A percentile compares a stretch with the other conserved stretches of the same genome.
Conservation (phyloP, 2,888 invertebrate species). For the Dicroscelio sp. region DNA sequence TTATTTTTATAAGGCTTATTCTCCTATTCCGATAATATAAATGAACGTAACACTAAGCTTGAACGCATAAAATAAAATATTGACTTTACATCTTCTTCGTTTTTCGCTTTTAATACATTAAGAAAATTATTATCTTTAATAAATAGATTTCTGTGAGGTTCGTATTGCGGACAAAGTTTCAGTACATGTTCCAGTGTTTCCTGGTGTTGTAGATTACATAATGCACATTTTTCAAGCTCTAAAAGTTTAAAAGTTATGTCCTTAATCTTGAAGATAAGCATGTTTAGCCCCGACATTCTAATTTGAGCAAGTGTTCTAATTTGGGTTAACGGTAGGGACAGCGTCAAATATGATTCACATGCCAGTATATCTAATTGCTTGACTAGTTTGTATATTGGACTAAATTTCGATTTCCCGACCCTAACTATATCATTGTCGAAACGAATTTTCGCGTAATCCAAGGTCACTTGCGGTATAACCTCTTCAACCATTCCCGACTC, state of each 20-base stretch:
- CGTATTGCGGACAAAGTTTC: neutral
- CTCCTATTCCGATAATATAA: too few species aligned
- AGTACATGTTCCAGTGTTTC: constrained; percentile 27
- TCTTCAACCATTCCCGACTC: constrained; percentile 10
- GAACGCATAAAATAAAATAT: too few species aligned
- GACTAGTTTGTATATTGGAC: constrained; percentile 7
- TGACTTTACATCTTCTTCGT: too few species aligned
- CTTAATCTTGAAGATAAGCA: neutral
- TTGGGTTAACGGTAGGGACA: neutral
- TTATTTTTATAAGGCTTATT: too few species aligned
- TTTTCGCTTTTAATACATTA: too few species aligned
- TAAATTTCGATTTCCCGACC: neutral
- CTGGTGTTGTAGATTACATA: neutral
- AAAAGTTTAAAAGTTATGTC: neutral
- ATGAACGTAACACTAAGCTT: too few species aligned
- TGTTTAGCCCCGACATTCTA: neutral
- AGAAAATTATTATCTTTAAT: too few species aligned
- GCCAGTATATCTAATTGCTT: neutral
- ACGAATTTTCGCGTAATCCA: neutral
- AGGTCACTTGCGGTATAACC: neutral
- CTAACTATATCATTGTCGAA: neutral
- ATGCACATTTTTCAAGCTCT: neutral
- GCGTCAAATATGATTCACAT: neutral
- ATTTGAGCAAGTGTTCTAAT: constrained; percentile 1
- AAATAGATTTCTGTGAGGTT: too few species aligned